Evolutionary conservation across 2,797 vertebrate species (phyloP).

Genomic region (Zenarchopterus dispar): DNA sequence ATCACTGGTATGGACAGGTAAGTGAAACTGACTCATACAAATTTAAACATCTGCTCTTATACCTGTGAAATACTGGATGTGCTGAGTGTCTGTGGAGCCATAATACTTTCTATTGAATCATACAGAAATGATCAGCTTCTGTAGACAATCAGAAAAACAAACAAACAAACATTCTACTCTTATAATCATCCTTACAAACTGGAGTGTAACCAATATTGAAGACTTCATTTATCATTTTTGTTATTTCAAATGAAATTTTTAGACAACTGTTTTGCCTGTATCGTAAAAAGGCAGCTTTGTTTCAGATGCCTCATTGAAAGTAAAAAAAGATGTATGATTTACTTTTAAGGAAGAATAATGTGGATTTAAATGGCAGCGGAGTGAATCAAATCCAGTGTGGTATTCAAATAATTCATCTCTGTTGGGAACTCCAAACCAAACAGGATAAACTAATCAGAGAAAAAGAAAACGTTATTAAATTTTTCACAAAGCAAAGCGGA

Average conservation of each 20-base stretch:
- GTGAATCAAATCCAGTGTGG: not conserved
- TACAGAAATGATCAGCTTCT: not conserved
- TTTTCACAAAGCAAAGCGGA: not conserved
- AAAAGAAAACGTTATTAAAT: slow-evolving; percentile 1
- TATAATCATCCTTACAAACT: not conserved
- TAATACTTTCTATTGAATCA: not conserved
- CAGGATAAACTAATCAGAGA: not conserved
- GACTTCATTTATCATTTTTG: slow-evolving; percentile 4
- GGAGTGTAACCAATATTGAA: not conserved
- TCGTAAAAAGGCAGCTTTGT: slow-evolving; percentile 24
- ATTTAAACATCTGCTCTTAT: slow-evolving; percentile 6
- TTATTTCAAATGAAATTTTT: slow-evolving; percentile 20
- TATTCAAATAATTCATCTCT: slow-evolving; percentile 9
- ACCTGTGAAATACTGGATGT: not conserved
- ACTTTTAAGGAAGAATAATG: slow-evolving; percentile 5
- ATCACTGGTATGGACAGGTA: slow-evolving; percentile 98
- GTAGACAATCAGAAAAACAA: not conserved
- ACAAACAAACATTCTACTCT: not conserved
- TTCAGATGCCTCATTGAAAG: slow-evolving; percentile 8
- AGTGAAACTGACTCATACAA: slow-evolving; percentile 70
- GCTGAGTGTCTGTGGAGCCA: not conserved
- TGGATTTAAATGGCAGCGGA: slow-evolving; percentile 16
- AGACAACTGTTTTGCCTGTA: slow-evolving; percentile 22
- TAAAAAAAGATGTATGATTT: not conserved
- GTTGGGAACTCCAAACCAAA: slow-evolving; percentile 1